These are phyloP conservation scores for Drosophila cardini DNA, from an alignment of 1,140 invertebrate species.

Conservation along the genomic window DNA sequence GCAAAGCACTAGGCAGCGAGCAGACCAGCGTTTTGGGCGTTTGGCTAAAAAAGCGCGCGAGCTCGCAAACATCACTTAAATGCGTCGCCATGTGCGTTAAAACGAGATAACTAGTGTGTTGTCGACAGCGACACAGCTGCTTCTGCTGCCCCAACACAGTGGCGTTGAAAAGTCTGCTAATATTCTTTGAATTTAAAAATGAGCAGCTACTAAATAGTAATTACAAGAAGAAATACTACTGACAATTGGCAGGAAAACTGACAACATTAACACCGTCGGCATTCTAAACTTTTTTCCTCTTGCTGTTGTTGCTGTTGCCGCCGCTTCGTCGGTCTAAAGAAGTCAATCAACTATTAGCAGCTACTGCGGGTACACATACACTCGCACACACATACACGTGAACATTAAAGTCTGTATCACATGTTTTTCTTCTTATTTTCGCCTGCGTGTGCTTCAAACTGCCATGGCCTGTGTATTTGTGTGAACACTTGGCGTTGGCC, in stretches of 20 bases:
- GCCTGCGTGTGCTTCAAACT: slow-evolving; percentile 55
- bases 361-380: slow-evolving; percentile 40
- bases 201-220: slow-evolving; percentile 35
- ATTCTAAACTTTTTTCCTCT: slow-evolving; percentile 21
- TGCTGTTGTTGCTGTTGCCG: slow-evolving; percentile 32
- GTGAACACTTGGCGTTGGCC: slow-evolving; percentile 77
- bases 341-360: slow-evolving; percentile 81
- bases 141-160: slow-evolving; percentile 57
- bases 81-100: slow-evolving; percentile 58
- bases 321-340: slow-evolving; percentile 52
- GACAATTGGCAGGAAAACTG: slow-evolving; percentile 58
- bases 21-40: slow-evolving; percentile 25
- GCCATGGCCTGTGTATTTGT: slow-evolving; percentile 46
- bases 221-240: slow-evolving; percentile 44
- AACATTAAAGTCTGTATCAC: slow-evolving; percentile 80
- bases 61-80: slow-evolving; percentile 43
- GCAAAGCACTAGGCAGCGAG: slow-evolving; percentile 40
- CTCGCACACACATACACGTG: slow-evolving; percentile 24
- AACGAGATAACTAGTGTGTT: slow-evolving; percentile 73
- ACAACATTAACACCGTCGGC: slow-evolving; percentile 54
- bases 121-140: slow-evolving; percentile 19
- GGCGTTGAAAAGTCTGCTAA: slow-evolving; percentile 54
- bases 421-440: slow-evolving; percentile 84
- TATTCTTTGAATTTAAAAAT: slow-evolving; percentile 31
- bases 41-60: slow-evolving; percentile 67